Evolutionary conservation across 2,113 vertebrate species (phyloP).

Genomic region (Corythaixoides concolor): DNA sequence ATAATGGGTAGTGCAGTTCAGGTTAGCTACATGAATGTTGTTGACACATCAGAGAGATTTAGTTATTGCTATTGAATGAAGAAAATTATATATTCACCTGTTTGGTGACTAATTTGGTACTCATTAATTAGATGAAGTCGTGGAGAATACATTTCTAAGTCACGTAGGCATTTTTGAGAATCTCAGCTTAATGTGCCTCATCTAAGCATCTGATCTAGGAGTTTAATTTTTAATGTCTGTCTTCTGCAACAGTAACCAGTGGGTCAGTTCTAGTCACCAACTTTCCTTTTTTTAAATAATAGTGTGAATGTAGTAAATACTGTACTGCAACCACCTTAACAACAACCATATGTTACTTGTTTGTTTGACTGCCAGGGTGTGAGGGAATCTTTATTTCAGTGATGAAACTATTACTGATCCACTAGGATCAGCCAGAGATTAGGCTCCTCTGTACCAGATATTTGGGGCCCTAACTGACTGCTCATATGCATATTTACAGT

Average conservation of each 20-base stretch:
- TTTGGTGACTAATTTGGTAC: background rate
- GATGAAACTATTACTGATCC: background rate
- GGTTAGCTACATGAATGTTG: background rate
- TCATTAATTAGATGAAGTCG: background rate
- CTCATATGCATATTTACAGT: background rate
- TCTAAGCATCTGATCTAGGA: background rate
- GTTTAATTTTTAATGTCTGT: background rate
- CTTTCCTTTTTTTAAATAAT: background rate
- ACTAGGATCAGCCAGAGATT: background rate
- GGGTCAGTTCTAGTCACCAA: background rate
- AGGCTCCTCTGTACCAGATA: background rate
- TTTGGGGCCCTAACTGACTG: background rate
- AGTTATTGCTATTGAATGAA: background rate
- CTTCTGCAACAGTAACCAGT: background rate
- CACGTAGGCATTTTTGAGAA: background rate
- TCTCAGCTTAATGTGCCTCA: background rate
- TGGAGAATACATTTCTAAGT: background rate
- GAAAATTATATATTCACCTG: background rate
- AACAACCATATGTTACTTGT: background rate
- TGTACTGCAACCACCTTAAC: fast-evolving
- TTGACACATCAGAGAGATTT: background rate
- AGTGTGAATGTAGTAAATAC: background rate
- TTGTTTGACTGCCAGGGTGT: background rate
- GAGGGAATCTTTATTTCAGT: background rate
- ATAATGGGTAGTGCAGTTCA: background rate